Evolutionary conservation across 2,888 invertebrate genomes (phyloP).

Genomic region (Leptopilina drosophilae): DNA sequence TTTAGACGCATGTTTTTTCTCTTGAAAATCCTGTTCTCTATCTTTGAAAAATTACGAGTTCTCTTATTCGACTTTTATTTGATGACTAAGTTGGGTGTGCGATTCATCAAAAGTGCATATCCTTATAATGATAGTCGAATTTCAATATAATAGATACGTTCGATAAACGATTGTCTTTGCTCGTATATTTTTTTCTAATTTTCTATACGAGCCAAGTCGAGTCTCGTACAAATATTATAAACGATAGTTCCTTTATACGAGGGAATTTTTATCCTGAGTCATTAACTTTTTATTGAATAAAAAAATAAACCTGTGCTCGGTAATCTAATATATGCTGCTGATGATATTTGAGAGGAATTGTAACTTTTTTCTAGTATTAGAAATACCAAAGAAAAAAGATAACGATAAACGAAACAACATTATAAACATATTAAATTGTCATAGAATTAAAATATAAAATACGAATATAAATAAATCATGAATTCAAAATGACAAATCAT

Average conservation of each 20-base stretch:
- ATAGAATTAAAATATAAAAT: neutral
- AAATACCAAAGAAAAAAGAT: neutral
- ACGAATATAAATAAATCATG: neutral
- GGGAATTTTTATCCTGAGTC: neutral
- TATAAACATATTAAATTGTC: neutral
- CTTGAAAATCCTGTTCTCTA: constrained; percentile 8
- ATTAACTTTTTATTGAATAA: neutral
- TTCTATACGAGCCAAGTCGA: constrained; percentile 12
- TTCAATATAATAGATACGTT: constrained; percentile 34
- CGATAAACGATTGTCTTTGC: constrained; percentile 28
- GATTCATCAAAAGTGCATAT: constrained; percentile 16
- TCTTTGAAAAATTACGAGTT: constrained; percentile 22
- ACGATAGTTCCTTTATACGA: constrained; percentile 29
- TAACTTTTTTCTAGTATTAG: neutral
- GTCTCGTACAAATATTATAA: constrained; percentile 8
- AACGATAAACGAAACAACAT: neutral
- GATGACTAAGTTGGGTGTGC: constrained; percentile 8
- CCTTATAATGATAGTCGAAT: constrained; percentile 18
- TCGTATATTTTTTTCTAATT: constrained; percentile 14
- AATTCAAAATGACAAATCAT: neutral
- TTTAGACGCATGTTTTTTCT: neutral
- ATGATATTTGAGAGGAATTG: constrained; percentile 12
- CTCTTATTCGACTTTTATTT: neutral
- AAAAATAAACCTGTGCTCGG: neutral
- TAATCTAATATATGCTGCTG: constrained; percentile 10